Evolutionary conservation across 2,113 vertebrate genomes (phyloP), one percentile per base, ranked within the genome.

Genomic region (Engraulis encrasicolus): DNA sequence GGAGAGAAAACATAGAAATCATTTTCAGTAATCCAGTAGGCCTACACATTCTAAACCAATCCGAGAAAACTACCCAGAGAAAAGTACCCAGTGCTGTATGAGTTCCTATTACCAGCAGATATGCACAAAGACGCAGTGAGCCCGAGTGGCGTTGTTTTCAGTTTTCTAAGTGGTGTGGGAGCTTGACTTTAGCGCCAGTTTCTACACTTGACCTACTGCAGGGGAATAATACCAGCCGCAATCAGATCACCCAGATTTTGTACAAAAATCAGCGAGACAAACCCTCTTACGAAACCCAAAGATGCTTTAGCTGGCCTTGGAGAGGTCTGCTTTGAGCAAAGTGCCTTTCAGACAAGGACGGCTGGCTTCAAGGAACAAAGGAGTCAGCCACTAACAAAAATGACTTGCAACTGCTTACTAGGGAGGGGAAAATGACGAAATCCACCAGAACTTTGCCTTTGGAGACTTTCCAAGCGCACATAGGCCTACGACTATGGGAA

Each of bases 171-270:
- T 82, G 82, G 82, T 79, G 61, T 83, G 84, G 82, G 74, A 82
- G 83, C 66, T 40, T 20, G 34, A 79, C 77, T 85, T 88, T 88
- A 93, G 90, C 89, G 89, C 91, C 92, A 90, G 92, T 93, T 93
- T 92, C 90, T 91, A 93, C 93, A 95, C 95, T 96, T 96, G 96
- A 96, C 95, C 95, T 95, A 95, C 95, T 93, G 92, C 95, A 95
- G 94, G 91, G 94, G 94, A 93, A 89, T 93, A 92, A 86, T 81
- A 90, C 93, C 94, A 94, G 91, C 93, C 93, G 91, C 95, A 94
- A 94, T 90, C 93, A 87, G 80, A 91, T 91, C 90, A 93, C 86
- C 94, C 94, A 95, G 92, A 95, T 91, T 94, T 95, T 93, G n/a
- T 89, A 93, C 91, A 91, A 93, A n/a, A 94, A 94, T 90, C 89